A percentile compares a stretch with the other conserved stretches of the same genome.
These are phyloP conservation scores for Rhabdomys pumilio DNA, from an alignment of 2,797 vertebrate species.

Conservation along the genomic window DNA sequence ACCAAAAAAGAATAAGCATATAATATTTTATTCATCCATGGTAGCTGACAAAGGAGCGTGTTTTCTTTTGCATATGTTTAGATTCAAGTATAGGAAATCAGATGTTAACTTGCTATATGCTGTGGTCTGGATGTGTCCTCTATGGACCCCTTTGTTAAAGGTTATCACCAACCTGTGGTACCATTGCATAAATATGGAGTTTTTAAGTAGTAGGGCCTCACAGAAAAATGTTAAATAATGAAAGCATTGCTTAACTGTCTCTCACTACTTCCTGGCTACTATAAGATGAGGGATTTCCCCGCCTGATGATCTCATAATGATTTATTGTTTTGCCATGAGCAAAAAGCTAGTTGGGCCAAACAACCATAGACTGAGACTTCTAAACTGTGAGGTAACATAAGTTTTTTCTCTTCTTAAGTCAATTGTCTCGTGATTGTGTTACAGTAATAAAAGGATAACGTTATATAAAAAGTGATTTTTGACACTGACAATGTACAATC, in stretches of 20 bases:
- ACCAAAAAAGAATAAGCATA: background rate
- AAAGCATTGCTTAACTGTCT: background rate
- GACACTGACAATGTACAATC: background rate
- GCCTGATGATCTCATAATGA: background rate
- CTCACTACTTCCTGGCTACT: background rate
- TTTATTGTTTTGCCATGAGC: background rate
- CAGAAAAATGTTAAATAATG: background rate
- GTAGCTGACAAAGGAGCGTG: background rate
- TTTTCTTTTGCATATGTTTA: conserved; percentile 8
- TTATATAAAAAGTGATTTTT: background rate
- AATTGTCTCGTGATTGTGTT: background rate
- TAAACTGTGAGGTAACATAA: background rate
- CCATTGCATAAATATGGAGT: background rate
- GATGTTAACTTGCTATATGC: background rate
- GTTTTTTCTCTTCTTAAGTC: background rate
- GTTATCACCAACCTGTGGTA: background rate
- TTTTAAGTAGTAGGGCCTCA: background rate
- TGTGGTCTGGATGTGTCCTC: background rate
- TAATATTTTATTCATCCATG: conserved; percentile 28
- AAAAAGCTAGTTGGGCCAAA: background rate
- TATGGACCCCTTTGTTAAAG: background rate
- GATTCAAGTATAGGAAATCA: background rate
- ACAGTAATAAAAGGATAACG: background rate
- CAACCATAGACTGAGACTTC: background rate
- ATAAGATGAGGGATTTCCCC: background rate